These are phyloP conservation scores for Philaethria dido DNA, from an alignment of 2,888 invertebrate species.

Conservation along the genomic window DNA sequence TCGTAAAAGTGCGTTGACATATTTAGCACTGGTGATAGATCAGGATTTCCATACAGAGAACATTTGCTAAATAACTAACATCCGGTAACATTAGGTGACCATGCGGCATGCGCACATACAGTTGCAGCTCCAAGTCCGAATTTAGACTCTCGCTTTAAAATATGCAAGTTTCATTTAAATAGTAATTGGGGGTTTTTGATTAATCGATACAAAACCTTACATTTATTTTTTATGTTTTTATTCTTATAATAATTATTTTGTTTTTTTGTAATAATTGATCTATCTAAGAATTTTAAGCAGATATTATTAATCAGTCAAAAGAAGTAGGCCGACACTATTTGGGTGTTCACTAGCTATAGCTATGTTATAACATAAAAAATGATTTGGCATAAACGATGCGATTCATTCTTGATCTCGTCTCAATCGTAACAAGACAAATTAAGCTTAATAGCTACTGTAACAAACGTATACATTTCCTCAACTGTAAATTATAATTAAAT, in stretches of 20 bases:
- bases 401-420: background rate
- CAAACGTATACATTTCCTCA: background rate
- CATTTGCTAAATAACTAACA: slow-evolving; percentile 64
- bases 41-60: slow-evolving; percentile 29
- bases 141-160: background rate
- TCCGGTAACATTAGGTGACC: slow-evolving; percentile 62
- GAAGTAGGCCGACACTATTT: slow-evolving; percentile 11
- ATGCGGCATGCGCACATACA: slow-evolving; percentile 63
- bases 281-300: slow-evolving; percentile 9
- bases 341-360: slow-evolving; percentile 3
- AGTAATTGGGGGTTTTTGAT: background rate
- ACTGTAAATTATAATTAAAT: background rate
- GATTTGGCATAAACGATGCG: slow-evolving; percentile 8
- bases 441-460: background rate
- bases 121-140: slow-evolving; percentile 2
- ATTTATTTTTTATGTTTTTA: background rate
- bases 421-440: background rate
- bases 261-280: background rate
- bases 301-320: slow-evolving; percentile 18
- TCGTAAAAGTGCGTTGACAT: slow-evolving; percentile 22
- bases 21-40: slow-evolving; percentile 19
- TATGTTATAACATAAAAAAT: background rate
- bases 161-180: background rate
- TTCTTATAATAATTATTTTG: background rate
- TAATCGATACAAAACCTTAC: background rate